Conservation (phyloP, 92 coral and sea anemone species). For the Palythoa grandiflora region DNA sequence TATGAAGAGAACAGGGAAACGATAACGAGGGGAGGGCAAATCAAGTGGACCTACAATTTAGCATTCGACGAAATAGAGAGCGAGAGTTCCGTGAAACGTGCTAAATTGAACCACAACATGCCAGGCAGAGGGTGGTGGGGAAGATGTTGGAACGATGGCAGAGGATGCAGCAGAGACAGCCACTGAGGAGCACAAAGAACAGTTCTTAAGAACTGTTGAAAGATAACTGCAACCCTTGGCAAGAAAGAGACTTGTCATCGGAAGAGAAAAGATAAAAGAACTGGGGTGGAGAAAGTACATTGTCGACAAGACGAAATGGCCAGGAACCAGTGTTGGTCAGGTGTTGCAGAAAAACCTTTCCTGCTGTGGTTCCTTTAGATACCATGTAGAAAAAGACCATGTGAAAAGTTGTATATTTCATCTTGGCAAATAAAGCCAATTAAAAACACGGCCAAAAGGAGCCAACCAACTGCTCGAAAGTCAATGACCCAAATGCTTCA, state of each 20-base stretch:
- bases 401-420: slow-evolving; percentile 57
- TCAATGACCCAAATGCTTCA: slow-evolving; percentile 63
- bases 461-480: slow-evolving; percentile 75
- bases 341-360: slow-evolving; percentile 73
- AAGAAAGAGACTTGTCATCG: slow-evolving; percentile 69
- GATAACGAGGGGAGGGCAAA: slow-evolving; percentile 59
- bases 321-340: slow-evolving; percentile 49
- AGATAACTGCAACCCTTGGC: slow-evolving; percentile 64
- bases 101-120: slow-evolving; percentile 49
- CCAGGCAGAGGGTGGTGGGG: slow-evolving; percentile 55
- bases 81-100: slow-evolving; percentile 30
- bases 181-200: slow-evolving; percentile 70
- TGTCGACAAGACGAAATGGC: slow-evolving; percentile 74
- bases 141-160: slow-evolving; percentile 70
- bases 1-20: slow-evolving; percentile 68
- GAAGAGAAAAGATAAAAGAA: slow-evolving; percentile 65
- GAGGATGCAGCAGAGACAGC: slow-evolving; percentile 67
- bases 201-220: slow-evolving; percentile 71
- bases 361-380: slow-evolving; percentile 68
- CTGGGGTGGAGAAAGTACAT: slow-evolving; percentile 70
- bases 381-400: slow-evolving; percentile 61
- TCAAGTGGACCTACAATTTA: slow-evolving; percentile 68
- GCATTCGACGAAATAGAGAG: slow-evolving; percentile 66
- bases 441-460: slow-evolving; percentile 60
- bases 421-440: slow-evolving; percentile 62